Conservation (phyloP, 2,797 vertebrate species). For the Gobio occitaniae region DNA sequence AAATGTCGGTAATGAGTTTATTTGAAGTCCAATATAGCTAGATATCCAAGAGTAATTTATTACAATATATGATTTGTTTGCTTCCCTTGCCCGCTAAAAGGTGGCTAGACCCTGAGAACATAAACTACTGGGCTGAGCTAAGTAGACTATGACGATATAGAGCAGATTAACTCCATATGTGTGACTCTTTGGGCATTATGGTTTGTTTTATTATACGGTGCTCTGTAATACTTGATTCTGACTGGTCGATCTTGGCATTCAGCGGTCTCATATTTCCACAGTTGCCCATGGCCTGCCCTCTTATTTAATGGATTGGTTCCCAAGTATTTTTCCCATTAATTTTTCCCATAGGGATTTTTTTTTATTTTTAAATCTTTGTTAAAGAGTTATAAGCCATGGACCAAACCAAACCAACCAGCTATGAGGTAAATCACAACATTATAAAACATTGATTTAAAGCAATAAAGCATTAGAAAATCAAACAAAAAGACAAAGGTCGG, state of each 20-base stretch:
- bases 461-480: neutral
- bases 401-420: neutral
- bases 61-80: slow-evolving; percentile 28
- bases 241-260: neutral
- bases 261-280: neutral
- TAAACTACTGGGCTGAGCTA: slow-evolving; percentile 29
- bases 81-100: slow-evolving; percentile 17
- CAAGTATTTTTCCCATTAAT: neutral
- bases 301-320: neutral
- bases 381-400: neutral
- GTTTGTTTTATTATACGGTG: neutral
- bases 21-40: neutral
- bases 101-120: slow-evolving; percentile 9
- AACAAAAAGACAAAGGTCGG: neutral
- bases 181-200: neutral
- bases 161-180: slow-evolving; percentile 30
- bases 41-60: neutral
- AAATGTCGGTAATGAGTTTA: slow-evolving; percentile 17
- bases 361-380: too few species aligned
- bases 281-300: neutral
- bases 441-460: neutral
- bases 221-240: neutral
- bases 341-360: neutral
- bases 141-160: slow-evolving; percentile 11
- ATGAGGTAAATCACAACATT: neutral